phyloP scores from a whole-genome alignment of 2,113 vertebrate genomes.

The Rhea pennata region DNA sequence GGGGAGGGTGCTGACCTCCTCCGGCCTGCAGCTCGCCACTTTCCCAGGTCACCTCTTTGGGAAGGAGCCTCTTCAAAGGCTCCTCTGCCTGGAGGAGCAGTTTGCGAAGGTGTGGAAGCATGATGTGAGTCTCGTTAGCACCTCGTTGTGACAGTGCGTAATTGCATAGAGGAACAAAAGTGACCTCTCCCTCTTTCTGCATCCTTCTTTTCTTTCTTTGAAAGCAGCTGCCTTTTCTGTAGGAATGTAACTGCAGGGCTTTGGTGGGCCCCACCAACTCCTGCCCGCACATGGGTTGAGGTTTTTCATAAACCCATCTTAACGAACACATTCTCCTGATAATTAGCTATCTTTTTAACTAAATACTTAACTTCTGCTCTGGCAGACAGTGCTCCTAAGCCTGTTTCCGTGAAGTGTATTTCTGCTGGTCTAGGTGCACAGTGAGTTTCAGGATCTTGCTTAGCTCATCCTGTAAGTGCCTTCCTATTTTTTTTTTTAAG shows the following conservation, averaged over 20 bases:
- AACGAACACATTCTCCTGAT: background rate
- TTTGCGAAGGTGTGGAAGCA: background rate
- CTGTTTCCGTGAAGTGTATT: background rate
- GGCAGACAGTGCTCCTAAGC: background rate
- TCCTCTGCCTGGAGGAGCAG: background rate
- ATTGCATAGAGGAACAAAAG: background rate
- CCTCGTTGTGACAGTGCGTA: background rate
- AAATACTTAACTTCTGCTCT: background rate
- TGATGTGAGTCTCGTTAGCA: background rate
- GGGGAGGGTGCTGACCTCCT: background rate
- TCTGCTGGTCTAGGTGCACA: background rate
- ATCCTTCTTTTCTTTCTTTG: background rate
- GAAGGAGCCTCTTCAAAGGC: background rate
- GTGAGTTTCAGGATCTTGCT: background rate
- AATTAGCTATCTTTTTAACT: background rate
- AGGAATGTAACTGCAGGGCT: background rate
- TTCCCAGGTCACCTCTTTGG: background rate
- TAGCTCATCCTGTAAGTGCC: background rate
- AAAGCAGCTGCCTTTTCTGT: background rate
- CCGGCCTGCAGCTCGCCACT: background rate
- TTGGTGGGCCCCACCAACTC: background rate
- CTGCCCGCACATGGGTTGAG: background rate
- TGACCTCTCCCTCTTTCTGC: background rate
- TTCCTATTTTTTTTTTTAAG: too few relatives aligned
- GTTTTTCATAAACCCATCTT: background rate